Percentiles rank a stretch among this genome's conserved stretches.
These are phyloP conservation scores for Sicus ferrugineus DNA, from an alignment of 2,888 invertebrate genomes.

Conservation along the genomic window DNA sequence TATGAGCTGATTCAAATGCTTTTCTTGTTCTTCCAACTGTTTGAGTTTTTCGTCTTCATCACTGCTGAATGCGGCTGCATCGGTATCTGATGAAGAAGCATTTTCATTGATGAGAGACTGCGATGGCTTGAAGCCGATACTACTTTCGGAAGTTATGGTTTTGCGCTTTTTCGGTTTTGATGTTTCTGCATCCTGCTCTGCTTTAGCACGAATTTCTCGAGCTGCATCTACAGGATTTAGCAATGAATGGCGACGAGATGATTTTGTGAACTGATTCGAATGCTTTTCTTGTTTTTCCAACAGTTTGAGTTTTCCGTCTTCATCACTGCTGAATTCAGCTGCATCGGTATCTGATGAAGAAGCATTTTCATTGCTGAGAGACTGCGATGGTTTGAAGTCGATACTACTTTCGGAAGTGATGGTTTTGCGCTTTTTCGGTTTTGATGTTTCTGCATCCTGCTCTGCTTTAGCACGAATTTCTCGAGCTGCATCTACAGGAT, in stretches of 20 bases:
- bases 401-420: too few relatives aligned
- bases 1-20: neutral
- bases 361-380: constrained; percentile 49
- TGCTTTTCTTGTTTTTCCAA: too few relatives aligned
- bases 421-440: too few relatives aligned
- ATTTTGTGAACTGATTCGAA: neutral
- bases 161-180: too few relatives aligned
- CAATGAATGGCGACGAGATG: neutral
- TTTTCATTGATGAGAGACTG: constrained; percentile 53
- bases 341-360: neutral
- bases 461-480: neutral
- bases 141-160: too few relatives aligned
- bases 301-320: constrained; percentile 12
- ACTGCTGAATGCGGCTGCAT: neutral
- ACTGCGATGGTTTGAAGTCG: constrained; percentile 50
- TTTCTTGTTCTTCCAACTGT: neutral
- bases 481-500: neutral
- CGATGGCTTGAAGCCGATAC: constrained; percentile 47
- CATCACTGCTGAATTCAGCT: neutral
- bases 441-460: neutral
- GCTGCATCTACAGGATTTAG: neutral
- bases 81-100: neutral
- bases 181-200: neutral
- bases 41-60: constrained; percentile 12
- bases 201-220: neutral